Percentiles rank a stretch among this genome's conserved stretches.
These are phyloP conservation scores for Misgurnus anguillicaudatus DNA, from an alignment of 2,113 vertebrate genomes.

Conservation along the genomic window DNA sequence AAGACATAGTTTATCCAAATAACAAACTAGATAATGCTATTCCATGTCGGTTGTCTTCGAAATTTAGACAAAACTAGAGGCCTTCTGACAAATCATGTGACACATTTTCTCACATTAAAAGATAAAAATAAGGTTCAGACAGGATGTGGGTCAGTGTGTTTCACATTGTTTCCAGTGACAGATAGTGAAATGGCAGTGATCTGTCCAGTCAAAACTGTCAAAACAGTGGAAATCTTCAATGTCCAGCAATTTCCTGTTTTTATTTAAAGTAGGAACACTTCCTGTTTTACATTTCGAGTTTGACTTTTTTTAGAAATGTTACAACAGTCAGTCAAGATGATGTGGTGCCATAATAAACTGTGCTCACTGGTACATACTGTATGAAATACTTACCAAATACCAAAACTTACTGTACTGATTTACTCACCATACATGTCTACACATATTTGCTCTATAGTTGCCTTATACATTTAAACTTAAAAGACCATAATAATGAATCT, in stretches of 20 bases:
- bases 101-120: background rate
- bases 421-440: too few species aligned
- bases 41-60: background rate
- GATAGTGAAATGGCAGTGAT: background rate
- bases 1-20: background rate
- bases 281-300: background rate
- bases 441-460: too few species aligned
- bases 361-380: too few species aligned
- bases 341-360: background rate
- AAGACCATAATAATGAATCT: too few species aligned
- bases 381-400: too few species aligned
- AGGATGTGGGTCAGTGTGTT: conserved; percentile 22
- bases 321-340: background rate
- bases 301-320: background rate
- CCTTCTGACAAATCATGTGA: background rate
- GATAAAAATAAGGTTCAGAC: too few species aligned
- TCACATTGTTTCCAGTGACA: background rate
- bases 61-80: background rate
- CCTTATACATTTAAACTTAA: too few species aligned
- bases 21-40: background rate
- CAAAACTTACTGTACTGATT: too few species aligned
- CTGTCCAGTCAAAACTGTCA: conserved; percentile 4
- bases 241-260: conserved; percentile 25
- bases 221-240: background rate
- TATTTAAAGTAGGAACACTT: background rate